A percentile compares a stretch with the other conserved stretches of the same genome.
phyloP scores from a whole-genome alignment of 2,888 invertebrate genomes.

The Hetaerina titia region DNA sequence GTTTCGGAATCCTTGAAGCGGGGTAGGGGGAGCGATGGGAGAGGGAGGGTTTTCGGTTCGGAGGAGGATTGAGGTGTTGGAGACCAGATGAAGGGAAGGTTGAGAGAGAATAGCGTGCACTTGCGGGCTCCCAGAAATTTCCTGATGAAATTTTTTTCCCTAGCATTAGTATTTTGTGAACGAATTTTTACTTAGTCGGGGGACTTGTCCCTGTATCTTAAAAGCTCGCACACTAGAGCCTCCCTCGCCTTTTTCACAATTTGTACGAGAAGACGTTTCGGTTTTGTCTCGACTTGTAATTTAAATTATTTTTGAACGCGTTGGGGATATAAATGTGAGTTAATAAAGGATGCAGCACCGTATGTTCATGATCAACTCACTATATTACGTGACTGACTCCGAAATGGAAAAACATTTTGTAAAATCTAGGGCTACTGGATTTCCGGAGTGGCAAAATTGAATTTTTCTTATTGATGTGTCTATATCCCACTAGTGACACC shows the following conservation, averaged over 20 bases:
- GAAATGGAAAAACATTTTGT: too few relatives aligned
- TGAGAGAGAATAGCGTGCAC: not conserved
- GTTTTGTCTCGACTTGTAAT: not conserved
- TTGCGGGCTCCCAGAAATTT: not conserved
- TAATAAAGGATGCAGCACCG: not conserved
- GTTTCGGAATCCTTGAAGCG: not conserved
- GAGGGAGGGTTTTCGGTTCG: not conserved
- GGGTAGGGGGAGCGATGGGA: not conserved
- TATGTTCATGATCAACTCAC: too few relatives aligned
- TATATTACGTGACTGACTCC: too few relatives aligned
- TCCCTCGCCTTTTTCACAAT: not conserved
- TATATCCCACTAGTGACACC: too few relatives aligned
- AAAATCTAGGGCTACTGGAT: too few relatives aligned
- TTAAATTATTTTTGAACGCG: not conserved
- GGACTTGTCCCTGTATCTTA: not conserved
- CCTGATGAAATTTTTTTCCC: not conserved
- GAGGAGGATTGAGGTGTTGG: not conserved
- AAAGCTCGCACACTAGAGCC: not conserved
- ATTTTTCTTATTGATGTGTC: too few relatives aligned
- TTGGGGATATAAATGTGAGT: not conserved
- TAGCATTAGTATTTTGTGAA: not conserved
- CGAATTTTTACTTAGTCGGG: not conserved
- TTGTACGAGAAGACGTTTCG: not conserved
- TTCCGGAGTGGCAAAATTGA: too few relatives aligned
- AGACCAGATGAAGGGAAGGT: not conserved